Evolutionary conservation across 1,140 invertebrate genomes (phyloP).

Genomic region (Lepidostoma basale): DNA sequence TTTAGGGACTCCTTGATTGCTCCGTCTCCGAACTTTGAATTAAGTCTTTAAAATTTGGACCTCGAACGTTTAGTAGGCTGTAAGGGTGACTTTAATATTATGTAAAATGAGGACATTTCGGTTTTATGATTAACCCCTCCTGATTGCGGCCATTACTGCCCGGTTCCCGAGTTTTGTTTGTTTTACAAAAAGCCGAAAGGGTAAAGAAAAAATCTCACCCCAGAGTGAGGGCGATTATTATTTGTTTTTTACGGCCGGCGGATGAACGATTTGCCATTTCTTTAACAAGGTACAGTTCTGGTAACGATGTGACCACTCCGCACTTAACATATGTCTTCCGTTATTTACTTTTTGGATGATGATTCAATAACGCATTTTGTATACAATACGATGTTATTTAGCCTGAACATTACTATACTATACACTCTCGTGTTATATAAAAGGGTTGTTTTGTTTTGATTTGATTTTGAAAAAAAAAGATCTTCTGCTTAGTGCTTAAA

Average conservation of each 20-base stretch:
- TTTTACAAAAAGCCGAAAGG: constrained; percentile 25
- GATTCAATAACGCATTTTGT: too few species aligned
- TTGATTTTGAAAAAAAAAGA: too few species aligned
- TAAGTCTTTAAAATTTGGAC: not conserved
- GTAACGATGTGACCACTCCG: not conserved
- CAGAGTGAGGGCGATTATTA: not conserved
- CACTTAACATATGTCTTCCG: too few species aligned
- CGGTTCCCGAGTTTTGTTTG: not conserved
- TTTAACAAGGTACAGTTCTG: not conserved
- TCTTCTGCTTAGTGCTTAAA: too few species aligned
- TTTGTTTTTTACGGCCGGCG: not conserved
- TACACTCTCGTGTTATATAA: too few species aligned
- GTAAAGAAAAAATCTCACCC: constrained; percentile 4
- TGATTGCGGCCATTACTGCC: constrained; percentile 18
- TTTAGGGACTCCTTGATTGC: too few species aligned
- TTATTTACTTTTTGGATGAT: too few species aligned
- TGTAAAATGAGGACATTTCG: constrained; percentile 13
- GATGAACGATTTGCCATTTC: constrained; percentile 14
- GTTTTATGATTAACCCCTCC: constrained; percentile 16
- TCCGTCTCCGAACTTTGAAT: not conserved
- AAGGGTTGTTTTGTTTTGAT: too few species aligned
- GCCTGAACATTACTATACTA: too few species aligned
- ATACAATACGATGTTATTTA: too few species aligned
- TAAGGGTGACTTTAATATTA: constrained; percentile 5
- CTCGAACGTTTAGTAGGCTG: not conserved